phyloP scores from a whole-genome alignment of 2,113 vertebrate species.

The Lontra canadensis region DNA sequence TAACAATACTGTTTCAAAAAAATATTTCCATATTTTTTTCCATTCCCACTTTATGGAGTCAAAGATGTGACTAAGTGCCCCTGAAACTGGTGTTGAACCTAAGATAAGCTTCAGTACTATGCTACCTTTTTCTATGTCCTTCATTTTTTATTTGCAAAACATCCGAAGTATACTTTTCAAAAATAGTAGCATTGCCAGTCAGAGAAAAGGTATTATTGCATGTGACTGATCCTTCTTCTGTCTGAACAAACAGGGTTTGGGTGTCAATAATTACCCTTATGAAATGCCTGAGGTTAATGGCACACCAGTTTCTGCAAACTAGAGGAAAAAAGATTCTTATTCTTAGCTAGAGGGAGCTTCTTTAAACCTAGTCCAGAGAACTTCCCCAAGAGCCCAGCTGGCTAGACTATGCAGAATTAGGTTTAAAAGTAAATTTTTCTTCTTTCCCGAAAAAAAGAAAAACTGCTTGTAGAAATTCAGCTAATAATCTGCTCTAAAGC shows the following conservation, averaged over 20 bases:
- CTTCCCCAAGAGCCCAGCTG: neutral
- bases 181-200: neutral
- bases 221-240: neutral
- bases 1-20: neutral
- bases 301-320: neutral
- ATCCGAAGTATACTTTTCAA: neutral
- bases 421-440: neutral
- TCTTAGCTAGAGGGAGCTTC: neutral
- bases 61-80: neutral
- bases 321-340: neutral
- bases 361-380: neutral
- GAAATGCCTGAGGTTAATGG: constrained; percentile 12
- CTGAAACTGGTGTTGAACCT: neutral
- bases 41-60: neutral
- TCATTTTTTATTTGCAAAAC: neutral
- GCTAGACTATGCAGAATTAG: neutral
- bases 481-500: neutral
- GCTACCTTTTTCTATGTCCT: neutral
- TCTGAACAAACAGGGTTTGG: neutral
- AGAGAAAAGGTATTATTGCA: neutral
- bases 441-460: neutral
- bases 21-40: neutral
- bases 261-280: neutral
- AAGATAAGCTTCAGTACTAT: neutral
- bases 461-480: neutral